These are phyloP conservation scores for Paracyclopina nana DNA, from an alignment of 1,140 invertebrate genomes.

Conservation along the genomic window DNA sequence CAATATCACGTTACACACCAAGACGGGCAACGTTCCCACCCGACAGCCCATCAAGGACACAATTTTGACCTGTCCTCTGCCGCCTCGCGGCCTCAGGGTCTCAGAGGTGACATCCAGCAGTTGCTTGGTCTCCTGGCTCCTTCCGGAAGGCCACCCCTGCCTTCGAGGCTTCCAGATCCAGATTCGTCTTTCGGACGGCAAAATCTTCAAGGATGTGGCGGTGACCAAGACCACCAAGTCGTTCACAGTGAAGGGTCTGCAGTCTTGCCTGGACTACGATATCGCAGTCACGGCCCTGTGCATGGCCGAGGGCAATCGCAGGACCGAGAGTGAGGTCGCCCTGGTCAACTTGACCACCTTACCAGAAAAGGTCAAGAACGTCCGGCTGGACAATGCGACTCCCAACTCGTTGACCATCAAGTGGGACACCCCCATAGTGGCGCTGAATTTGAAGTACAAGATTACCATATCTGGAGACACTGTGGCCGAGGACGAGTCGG, in stretches of 20 bases:
- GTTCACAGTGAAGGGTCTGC: background rate
- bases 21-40: constrained; percentile 5
- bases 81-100: background rate
- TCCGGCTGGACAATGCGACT: background rate
- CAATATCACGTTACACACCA: background rate
- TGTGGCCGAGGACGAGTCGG: too few species aligned
- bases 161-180: constrained; percentile 7
- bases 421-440: background rate
- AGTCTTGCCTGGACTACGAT: background rate
- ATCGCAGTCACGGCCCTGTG: constrained; percentile 4
- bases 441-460: background rate
- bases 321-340: background rate
- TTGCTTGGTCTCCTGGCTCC: constrained; percentile 3
- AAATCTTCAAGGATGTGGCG: background rate
- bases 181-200: background rate
- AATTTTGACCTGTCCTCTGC: background rate
- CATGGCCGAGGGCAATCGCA: background rate
- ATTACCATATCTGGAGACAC: background rate
- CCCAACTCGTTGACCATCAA: background rate
- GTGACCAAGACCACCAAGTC: constrained; percentile 7
- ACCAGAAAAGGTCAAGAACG: background rate
- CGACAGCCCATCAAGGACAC: constrained; percentile 7
- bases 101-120: background rate
- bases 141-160: constrained; percentile 10
- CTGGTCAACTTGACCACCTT: background rate